Conservation (phyloP, 1,140 invertebrate species). For the Zaprionus tsacasi region DNA sequence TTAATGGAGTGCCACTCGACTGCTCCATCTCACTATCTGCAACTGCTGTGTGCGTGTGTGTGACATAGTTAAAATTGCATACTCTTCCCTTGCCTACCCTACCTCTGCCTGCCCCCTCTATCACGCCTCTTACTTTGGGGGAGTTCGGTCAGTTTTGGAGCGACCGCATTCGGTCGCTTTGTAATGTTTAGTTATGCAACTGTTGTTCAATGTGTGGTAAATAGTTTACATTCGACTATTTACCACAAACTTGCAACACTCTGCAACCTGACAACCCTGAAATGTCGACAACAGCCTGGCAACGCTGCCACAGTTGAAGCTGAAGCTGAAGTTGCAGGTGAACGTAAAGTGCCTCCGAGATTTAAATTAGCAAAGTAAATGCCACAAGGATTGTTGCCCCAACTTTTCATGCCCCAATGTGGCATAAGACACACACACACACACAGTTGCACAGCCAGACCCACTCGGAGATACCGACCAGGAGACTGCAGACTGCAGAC, state of each 20-base stretch:
- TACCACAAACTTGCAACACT: conserved; percentile 41
- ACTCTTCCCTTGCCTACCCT: conserved; percentile 31
- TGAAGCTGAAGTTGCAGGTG: conserved; percentile 5
- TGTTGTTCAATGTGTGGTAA: conserved; percentile 77
- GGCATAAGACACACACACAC: conserved; percentile 23
- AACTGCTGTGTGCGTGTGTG: conserved; percentile 34
- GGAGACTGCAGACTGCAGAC: too few species aligned
- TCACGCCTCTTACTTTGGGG: too few species aligned
- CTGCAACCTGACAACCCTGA: background rate
- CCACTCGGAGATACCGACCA: background rate
- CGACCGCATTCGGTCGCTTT: conserved; percentile 44
- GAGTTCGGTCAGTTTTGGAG: conserved; percentile 33
- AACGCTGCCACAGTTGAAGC: background rate
- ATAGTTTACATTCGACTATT: conserved; percentile 76
- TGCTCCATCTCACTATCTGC: conserved; percentile 38
- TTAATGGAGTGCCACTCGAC: conserved; percentile 80
- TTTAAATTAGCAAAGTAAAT: conserved; percentile 71
- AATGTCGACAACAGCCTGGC: too few species aligned
- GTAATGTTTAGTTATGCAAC: conserved; percentile 57
- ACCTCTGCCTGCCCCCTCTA: too few species aligned
- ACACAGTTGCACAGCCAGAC: conserved; percentile 1
- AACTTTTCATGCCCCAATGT: conserved; percentile 34
- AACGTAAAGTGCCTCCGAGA: conserved; percentile 41
- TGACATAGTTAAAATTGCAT: conserved; percentile 71
- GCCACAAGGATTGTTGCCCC: conserved; percentile 13